Percentiles rank a stretch among this genome's conserved stretches.
Evolutionary conservation across 1,140 invertebrate species (phyloP).

Genomic region (Dendroctonus ponderosae): DNA sequence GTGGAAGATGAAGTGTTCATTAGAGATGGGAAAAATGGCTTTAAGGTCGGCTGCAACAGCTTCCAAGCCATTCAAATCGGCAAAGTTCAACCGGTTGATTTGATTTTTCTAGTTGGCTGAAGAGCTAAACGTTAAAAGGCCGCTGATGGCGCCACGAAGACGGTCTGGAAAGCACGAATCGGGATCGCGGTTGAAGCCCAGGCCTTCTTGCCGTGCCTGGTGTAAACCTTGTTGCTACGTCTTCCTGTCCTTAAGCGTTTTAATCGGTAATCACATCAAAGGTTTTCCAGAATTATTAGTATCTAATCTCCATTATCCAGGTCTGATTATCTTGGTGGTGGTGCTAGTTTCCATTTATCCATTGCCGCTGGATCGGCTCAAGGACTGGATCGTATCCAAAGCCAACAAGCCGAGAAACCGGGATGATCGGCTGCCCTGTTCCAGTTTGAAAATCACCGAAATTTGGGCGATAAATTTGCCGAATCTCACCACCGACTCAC

Average conservation of each 20-base stretch:
- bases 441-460: slow-evolving; percentile 64
- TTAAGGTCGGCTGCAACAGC: slow-evolving; percentile 43
- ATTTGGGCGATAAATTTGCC: slow-evolving; percentile 73
- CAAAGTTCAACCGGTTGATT: neutral
- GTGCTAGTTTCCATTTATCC: slow-evolving; percentile 68
- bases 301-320: slow-evolving; percentile 43
- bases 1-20: slow-evolving; percentile 78
- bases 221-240: slow-evolving; percentile 64
- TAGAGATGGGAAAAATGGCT: slow-evolving; percentile 65
- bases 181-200: slow-evolving; percentile 53
- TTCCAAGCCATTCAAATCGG: neutral
- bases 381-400: slow-evolving; percentile 56
- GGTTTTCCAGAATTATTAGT: neutral
- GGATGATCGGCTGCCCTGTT: slow-evolving; percentile 62
- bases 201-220: slow-evolving; percentile 56
- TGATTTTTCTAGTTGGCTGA: slow-evolving; percentile 58
- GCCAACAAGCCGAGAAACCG: slow-evolving; percentile 36
- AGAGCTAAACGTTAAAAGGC: slow-evolving; percentile 69
- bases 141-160: slow-evolving; percentile 70
- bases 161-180: slow-evolving; percentile 55
- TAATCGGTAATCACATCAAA: slow-evolving; percentile 50
- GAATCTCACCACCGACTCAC: slow-evolving; percentile 73
- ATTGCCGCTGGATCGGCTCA: slow-evolving; percentile 58
- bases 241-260: slow-evolving; percentile 57
- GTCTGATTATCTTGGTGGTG: slow-evolving; percentile 62